Conservation (phyloP, 2,797 vertebrate species). For the Amblyraja radiata region DNA sequence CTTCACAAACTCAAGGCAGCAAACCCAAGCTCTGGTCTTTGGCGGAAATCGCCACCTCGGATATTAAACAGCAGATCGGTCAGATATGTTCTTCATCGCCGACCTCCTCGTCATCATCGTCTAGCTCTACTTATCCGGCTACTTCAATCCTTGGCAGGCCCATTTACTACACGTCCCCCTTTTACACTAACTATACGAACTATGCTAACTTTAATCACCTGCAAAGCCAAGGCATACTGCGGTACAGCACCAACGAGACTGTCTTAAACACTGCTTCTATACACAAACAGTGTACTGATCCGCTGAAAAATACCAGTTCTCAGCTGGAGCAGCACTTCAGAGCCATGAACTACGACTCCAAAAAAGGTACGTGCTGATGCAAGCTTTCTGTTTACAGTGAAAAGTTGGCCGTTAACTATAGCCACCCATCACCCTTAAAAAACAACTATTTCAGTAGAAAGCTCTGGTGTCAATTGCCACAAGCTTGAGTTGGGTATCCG, state of each 20-base stretch:
- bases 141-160: constrained; percentile 87
- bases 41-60: constrained; percentile 96
- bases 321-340: constrained; percentile 83
- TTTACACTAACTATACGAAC: constrained; percentile 96
- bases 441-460: not conserved
- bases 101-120: constrained; percentile 65
- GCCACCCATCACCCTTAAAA: not conserved
- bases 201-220: constrained; percentile 92
- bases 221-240: constrained; percentile 88
- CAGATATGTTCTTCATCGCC: constrained; percentile 66
- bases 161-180: constrained; percentile 95
- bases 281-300: constrained; percentile 77
- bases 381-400: constrained; percentile 32
- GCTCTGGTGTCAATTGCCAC: not conserved
- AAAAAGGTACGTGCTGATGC: constrained; percentile 80
- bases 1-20: constrained; percentile 65
- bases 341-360: constrained; percentile 74
- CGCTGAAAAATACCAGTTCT: constrained; percentile 75
- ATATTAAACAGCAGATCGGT: constrained; percentile 76
- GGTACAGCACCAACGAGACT: constrained; percentile 72
- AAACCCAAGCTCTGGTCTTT: constrained; percentile 96
- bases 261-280: constrained; percentile 61
- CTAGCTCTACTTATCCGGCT: constrained; percentile 76
- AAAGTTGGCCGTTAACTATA: constrained; percentile 8
- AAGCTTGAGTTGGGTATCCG: not conserved